phyloP scores from a whole-genome alignment of 2,113 vertebrate genomes.

The Nesoenas mayeri region DNA sequence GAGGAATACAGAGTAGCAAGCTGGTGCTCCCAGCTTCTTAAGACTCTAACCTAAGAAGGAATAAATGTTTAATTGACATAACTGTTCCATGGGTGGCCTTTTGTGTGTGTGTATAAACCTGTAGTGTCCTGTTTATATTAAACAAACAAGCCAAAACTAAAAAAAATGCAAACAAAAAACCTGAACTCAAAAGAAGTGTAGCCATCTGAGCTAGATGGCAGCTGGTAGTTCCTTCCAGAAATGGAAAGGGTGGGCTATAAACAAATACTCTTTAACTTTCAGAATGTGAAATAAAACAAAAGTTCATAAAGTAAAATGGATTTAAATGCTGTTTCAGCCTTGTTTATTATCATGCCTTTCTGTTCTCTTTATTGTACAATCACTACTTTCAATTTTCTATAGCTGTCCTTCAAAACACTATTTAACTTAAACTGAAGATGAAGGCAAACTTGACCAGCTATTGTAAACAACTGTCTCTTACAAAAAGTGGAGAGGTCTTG shows the following conservation, averaged over 20 bases:
- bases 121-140: neutral
- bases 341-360: neutral
- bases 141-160: neutral
- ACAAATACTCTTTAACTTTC: neutral
- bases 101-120: neutral
- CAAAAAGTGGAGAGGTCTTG: neutral
- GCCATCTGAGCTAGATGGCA: neutral
- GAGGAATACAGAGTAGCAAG: neutral
- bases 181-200: rapidly evolving
- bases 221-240: neutral
- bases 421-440: neutral
- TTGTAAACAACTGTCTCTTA: neutral
- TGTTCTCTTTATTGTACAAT: neutral
- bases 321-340: neutral
- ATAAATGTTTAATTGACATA: neutral
- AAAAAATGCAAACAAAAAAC: neutral
- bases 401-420: neutral
- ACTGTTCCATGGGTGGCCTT: neutral
- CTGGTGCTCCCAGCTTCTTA: neutral
- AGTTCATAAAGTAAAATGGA: neutral
- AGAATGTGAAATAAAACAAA: neutral
- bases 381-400: neutral
- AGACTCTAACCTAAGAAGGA: neutral
- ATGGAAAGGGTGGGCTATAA: neutral
- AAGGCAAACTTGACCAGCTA: neutral